Evolutionary conservation across 2,888 invertebrate genomes (phyloP).

Genomic region (Zonitis immaculata): DNA sequence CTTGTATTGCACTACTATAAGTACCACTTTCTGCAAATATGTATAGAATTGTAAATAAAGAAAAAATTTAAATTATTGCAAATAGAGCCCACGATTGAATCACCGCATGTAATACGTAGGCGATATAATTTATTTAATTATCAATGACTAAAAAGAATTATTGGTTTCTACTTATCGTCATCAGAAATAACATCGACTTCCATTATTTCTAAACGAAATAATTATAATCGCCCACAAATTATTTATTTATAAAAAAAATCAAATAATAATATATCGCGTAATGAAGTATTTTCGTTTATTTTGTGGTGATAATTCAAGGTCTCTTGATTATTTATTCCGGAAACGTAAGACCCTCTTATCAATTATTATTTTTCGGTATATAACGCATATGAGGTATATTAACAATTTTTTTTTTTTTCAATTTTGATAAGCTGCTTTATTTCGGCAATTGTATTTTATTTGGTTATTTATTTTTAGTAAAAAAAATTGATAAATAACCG

Average conservation of each 20-base stretch:
- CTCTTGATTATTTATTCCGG: conserved; percentile 24
- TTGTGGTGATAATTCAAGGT: conserved; percentile 28
- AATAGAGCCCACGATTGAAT: conserved; percentile 11
- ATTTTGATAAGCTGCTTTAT: conserved; percentile 17
- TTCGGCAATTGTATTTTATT: too few species aligned
- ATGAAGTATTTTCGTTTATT: conserved; percentile 22
- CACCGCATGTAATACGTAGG: neutral
- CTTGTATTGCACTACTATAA: too few species aligned
- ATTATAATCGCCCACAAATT: conserved; percentile 1
- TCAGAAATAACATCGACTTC: too few species aligned
- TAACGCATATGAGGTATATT: conserved; percentile 10
- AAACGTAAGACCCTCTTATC: conserved; percentile 21
- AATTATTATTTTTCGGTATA: conserved; percentile 4
- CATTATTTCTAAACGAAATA: neutral
- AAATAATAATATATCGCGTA: too few species aligned
- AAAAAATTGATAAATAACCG: neutral
- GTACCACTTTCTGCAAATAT: too few species aligned
- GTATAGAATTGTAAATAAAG: too few species aligned
- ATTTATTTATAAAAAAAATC: too few species aligned
- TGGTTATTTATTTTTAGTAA: too few species aligned
- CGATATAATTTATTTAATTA: neutral
- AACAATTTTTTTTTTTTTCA: neutral
- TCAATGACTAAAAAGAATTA: neutral
- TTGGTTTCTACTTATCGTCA: conserved; percentile 11
- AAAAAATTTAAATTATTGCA: too few species aligned